Conservation (phyloP, 2,888 invertebrate genomes). For the Polydrusus cervinus region DNA sequence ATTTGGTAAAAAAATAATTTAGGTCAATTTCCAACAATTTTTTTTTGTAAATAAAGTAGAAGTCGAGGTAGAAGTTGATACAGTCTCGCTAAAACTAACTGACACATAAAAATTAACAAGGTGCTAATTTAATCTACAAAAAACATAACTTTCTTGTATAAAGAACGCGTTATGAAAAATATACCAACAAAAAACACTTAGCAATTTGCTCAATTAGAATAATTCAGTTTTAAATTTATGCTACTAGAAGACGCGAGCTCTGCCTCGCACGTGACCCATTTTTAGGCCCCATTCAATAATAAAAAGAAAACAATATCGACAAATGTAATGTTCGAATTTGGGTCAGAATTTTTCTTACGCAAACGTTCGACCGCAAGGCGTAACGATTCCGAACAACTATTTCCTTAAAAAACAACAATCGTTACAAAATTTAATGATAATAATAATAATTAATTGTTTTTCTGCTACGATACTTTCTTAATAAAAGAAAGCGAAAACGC, state of each 20-base stretch:
- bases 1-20: background rate
- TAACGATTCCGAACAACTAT: conserved; percentile 6
- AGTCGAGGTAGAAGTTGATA: too few relatives aligned
- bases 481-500: conserved; percentile 21
- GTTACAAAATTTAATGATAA: conserved; percentile 9
- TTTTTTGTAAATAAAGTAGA: background rate
- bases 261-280: background rate
- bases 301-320: conserved; percentile 6
- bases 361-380: background rate
- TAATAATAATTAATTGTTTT: conserved; percentile 5
- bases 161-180: too few relatives aligned
- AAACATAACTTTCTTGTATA: too few relatives aligned
- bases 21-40: background rate
- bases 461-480: conserved; percentile 15
- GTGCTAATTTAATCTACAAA: too few relatives aligned
- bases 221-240: too few relatives aligned
- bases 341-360: conserved; percentile 22
- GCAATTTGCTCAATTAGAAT: too few relatives aligned
- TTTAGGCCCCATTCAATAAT: too few relatives aligned
- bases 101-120: too few relatives aligned
- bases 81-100: too few relatives aligned
- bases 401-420: conserved; percentile 16
- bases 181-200: too few relatives aligned
- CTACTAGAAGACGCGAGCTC: too few relatives aligned
- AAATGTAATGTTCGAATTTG: background rate